Evolutionary conservation across 2,797 vertebrate species (phyloP), one percentile per base, ranked within the genome.

Genomic region (Gallinago stenura): DNA sequence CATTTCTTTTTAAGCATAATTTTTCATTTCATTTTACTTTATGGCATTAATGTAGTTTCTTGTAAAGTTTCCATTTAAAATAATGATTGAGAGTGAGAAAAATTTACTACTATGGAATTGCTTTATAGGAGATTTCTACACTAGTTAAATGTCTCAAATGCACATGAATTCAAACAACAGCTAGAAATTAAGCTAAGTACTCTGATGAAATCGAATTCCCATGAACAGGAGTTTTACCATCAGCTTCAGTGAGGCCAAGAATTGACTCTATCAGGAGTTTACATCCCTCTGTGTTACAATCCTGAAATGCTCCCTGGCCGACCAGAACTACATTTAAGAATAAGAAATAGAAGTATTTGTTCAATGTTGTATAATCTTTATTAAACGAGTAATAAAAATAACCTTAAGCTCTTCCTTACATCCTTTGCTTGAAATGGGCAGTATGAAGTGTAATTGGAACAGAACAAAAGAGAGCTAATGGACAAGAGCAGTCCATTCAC

Each of bases 1-100:
- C 70, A 90, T 84, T 93, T 89, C 45, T 89, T 91, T 83, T 84
- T 75, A 66, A 2, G 21, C n/a, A 28, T 26, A 72, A 56, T 88
- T 96, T 91, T 83, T 60, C 8, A 78, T 93, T 94, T 78, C 3
- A 88, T 87, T 90, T 84, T 50, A 76, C 43, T 93, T 83, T 58
- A 56, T 81, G 46, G 18, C 8, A 46, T 65, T 81, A 60, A 56
- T 48, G 33, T 62, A 51, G 20, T 54, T 88, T 92, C 39, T 30
- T 53, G 60, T 39, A 68, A 89, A 83, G 37, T 35, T 96, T 95
- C 50, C 14, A 66, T 45, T 78, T 73, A 66, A 94, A 93, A 86
- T 37, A 43, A 61, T 35, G 39, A 53, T 50, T 46, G 46, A 53
- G 22, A 73, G 33, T 69, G 17, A 81, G 57, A 95, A 94, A 73